Conservation (phyloP, 2,113 vertebrate species). For the Dolichallabes microphthalmus region DNA sequence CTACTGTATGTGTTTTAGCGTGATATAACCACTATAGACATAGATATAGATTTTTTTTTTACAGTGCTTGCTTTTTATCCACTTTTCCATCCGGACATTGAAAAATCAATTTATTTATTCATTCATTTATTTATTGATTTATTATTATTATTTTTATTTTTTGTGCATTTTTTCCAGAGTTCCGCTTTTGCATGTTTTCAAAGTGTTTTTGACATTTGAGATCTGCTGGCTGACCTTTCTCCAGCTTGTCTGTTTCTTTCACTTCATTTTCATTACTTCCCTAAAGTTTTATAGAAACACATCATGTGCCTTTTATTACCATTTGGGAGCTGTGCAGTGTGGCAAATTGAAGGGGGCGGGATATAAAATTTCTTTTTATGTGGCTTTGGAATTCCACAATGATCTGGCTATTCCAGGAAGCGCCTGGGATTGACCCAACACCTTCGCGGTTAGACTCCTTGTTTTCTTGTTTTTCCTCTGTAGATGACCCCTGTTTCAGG, state of each 20-base stretch:
- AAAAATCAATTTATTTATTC: background rate
- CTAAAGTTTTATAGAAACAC: conserved; percentile 34
- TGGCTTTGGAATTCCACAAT: conserved; percentile 23
- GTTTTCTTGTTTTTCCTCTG: conserved; percentile 1
- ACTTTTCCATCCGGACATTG: background rate
- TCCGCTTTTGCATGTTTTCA: conserved; percentile 6
- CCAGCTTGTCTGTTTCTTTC: conserved; percentile 40
- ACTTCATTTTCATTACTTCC: conserved; percentile 50
- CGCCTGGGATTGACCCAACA: conserved; percentile 20
- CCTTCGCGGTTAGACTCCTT: background rate
- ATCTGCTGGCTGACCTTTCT: conserved; percentile 36
- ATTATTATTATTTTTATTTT: background rate
- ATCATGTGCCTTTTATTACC: conserved; percentile 35
- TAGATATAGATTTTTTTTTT: background rate
- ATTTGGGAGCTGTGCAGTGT: conserved; percentile 1
- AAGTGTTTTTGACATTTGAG: conserved; percentile 10
- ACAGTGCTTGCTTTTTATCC: background rate
- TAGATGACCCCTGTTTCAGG: conserved; percentile 12
- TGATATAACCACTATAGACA: background rate
- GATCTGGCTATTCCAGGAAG: conserved; percentile 8
- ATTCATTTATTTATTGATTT: background rate
- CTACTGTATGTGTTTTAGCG: background rate
- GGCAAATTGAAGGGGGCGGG: background rate
- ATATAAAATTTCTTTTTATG: conserved; percentile 5
- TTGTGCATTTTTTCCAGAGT: background rate